Percentiles rank a stretch among this genome's conserved stretches.
phyloP scores from a whole-genome alignment of 2,888 invertebrate species.

The Cheilosia pagana region DNA sequence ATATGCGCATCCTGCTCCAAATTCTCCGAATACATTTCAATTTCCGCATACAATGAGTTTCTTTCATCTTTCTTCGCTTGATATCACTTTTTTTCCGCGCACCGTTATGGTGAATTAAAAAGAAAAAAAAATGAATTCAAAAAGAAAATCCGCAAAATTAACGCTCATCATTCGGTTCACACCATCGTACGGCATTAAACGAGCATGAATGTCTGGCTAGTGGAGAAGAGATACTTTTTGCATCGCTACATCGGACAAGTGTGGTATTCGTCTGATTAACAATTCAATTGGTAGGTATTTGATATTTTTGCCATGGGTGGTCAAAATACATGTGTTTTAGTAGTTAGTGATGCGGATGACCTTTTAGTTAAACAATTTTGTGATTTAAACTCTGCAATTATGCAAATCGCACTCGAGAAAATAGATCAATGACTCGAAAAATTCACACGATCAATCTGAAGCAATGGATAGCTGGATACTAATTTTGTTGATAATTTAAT shows the following conservation, averaged over 20 bases:
- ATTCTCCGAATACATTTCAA: conserved; percentile 49
- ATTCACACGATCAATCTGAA: conserved; percentile 46
- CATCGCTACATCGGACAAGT: conserved; percentile 4
- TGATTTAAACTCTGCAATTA: conserved; percentile 23
- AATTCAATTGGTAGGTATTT: neutral
- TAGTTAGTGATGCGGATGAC: conserved; percentile 4
- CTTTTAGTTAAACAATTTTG: conserved; percentile 3
- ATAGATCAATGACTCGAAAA: conserved; percentile 49
- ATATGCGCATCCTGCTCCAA: conserved; percentile 46
- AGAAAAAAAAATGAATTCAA: conserved; percentile 8
- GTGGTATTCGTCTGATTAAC: conserved; percentile 18
- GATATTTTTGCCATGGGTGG: neutral
- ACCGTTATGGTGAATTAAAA: conserved; percentile 37
- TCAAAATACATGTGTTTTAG: neutral
- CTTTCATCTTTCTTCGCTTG: conserved; percentile 50
- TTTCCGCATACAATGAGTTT: conserved; percentile 64
- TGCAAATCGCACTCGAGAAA: conserved; percentile 16
- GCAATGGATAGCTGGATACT: neutral
- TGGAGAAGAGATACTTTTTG: conserved; percentile 23
- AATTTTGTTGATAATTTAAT: conserved; percentile 33
- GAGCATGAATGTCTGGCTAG: conserved; percentile 4
- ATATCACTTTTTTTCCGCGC: conserved; percentile 2
- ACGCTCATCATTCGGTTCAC: conserved; percentile 15
- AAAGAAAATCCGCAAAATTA: conserved; percentile 43
- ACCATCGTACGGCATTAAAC: neutral